Percentiles rank a stretch among this genome's conserved stretches.
Conservation (phyloP, 2,797 vertebrate genomes). For the Molossus molossus region DNA sequence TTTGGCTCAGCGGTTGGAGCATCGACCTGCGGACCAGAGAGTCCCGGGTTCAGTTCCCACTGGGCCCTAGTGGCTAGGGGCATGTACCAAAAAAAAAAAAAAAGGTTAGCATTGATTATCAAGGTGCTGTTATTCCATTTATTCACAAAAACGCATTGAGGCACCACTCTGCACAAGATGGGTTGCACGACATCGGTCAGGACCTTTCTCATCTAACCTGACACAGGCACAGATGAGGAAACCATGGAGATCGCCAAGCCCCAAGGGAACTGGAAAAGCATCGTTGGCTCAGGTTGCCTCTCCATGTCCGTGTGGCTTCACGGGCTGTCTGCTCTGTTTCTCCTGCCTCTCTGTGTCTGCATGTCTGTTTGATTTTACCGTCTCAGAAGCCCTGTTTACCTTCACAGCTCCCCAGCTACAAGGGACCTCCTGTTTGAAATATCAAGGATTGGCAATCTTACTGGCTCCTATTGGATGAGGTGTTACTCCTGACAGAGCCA, state of each 20-base stretch:
- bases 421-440: neutral
- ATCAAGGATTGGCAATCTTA: neutral
- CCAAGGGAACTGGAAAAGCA: neutral
- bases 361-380: neutral
- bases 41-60: too few relatives aligned
- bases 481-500: neutral
- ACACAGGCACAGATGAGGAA: too few relatives aligned
- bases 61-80: too few relatives aligned
- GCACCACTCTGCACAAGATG: accelerated
- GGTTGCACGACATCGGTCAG: accelerated
- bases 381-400: neutral
- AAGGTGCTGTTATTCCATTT: neutral
- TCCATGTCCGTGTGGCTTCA: neutral
- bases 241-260: neutral
- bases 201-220: neutral
- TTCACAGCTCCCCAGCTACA: neutral
- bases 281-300: accelerated
- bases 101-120: neutral
- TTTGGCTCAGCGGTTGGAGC: too few relatives aligned
- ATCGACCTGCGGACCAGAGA: too few relatives aligned
- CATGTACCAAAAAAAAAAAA: too few relatives aligned
- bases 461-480: neutral
- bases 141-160: neutral
- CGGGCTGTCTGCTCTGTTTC: too few relatives aligned
- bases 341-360: neutral